Conservation (phyloP, 2,888 invertebrate genomes). For the Atrina japonica region DNA sequence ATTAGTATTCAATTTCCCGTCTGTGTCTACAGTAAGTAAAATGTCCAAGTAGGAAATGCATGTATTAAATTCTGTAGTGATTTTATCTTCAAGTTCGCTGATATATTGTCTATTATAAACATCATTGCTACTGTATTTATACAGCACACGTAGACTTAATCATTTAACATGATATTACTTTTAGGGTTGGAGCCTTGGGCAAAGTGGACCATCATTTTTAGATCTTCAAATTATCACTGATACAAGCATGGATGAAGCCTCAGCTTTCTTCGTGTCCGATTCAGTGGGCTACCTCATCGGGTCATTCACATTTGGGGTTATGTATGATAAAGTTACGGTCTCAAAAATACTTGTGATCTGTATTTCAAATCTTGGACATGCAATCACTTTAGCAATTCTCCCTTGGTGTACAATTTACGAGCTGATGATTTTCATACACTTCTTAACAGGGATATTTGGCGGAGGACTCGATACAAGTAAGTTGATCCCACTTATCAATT, state of each 20-base stretch:
- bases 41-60: too few species aligned
- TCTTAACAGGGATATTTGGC: constrained; percentile 36
- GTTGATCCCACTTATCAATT: too few species aligned
- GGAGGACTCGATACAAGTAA: constrained; percentile 41
- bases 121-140: too few species aligned
- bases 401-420: constrained; percentile 78
- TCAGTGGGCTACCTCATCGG: constrained; percentile 50
- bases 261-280: constrained; percentile 46
- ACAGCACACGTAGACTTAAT: too few species aligned
- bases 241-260: constrained; percentile 40
- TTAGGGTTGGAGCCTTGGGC: constrained; percentile 48
- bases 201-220: constrained; percentile 47
- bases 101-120: too few species aligned
- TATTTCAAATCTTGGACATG: constrained; percentile 75
- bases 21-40: too few species aligned
- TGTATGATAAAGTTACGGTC: constrained; percentile 53
- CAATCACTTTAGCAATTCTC: constrained; percentile 74
- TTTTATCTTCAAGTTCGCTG: too few species aligned
- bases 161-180: too few species aligned
- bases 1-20: too few species aligned
- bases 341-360: constrained; percentile 77
- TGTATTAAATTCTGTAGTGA: too few species aligned
- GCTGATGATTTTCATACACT: constrained; percentile 67
- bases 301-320: constrained; percentile 49
- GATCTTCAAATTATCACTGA: constrained; percentile 47